phyloP scores from a whole-genome alignment of 2,888 invertebrate genomes.

The Fissipunctia ypsillon region DNA sequence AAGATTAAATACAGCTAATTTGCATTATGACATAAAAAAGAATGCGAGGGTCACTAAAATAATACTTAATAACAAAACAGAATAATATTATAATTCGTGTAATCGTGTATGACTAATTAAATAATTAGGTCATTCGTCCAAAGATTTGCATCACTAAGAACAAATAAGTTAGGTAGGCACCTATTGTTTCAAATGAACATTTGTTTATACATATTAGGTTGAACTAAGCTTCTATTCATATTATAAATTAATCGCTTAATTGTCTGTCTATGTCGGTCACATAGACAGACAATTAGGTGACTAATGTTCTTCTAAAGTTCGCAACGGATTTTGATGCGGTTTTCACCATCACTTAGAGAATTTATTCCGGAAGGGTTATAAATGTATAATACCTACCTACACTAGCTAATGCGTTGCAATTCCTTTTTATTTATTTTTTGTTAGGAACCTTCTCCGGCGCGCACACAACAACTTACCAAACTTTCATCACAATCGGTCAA shows the following conservation, averaged over 20 bases:
- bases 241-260: neutral
- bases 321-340: neutral
- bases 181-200: neutral
- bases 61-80: neutral
- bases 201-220: neutral
- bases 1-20: neutral
- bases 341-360: too few species aligned
- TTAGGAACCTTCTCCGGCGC: too few species aligned
- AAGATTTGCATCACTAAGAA: constrained; percentile 17
- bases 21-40: constrained; percentile 8
- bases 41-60: constrained; percentile 1
- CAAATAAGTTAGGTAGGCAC: too few species aligned
- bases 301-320: neutral
- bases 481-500: too few species aligned
- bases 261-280: neutral
- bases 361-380: too few species aligned
- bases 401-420: too few species aligned
- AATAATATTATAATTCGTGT: neutral
- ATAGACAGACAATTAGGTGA: too few species aligned
- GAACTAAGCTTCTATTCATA: neutral
- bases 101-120: constrained; percentile 21
- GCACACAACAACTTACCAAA: too few species aligned
- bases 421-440: too few species aligned
- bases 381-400: too few species aligned
- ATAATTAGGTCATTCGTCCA: constrained; percentile 12